Evolutionary conservation across 2,888 invertebrate species (phyloP).

Genomic region (Trichopria drosophilae): DNA sequence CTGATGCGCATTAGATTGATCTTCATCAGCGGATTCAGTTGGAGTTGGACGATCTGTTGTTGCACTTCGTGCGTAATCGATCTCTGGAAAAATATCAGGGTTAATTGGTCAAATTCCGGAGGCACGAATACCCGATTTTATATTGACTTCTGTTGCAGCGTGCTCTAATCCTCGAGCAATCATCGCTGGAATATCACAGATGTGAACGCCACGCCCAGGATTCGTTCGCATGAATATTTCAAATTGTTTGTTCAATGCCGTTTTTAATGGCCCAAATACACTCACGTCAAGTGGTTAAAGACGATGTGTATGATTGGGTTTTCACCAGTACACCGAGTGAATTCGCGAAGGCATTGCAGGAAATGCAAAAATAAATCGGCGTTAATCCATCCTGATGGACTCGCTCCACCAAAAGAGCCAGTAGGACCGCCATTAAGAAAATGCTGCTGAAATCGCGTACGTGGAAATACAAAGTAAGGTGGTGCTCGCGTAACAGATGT

Average conservation of each 20-base stretch:
- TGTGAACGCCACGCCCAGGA: conserved; percentile 52
- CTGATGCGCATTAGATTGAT: too few relatives aligned
- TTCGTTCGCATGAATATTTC: conserved; percentile 51
- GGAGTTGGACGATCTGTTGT: conserved; percentile 36
- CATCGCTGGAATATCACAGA: conserved; percentile 50
- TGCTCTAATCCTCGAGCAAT: conserved; percentile 42
- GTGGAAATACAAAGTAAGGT: conserved; percentile 29
- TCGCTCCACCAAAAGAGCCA: conserved; percentile 37
- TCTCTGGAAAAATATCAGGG: conserved; percentile 43
- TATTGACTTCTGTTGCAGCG: conserved; percentile 50
- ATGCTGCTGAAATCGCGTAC: conserved; percentile 29
- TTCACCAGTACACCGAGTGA: conserved; percentile 22
- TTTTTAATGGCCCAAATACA: conserved; percentile 53
- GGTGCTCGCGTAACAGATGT: conserved; percentile 25
- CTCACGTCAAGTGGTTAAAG: conserved; percentile 56
- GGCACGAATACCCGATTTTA: conserved; percentile 44
- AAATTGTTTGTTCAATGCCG: conserved; percentile 42
- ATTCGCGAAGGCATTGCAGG: conserved; percentile 31
- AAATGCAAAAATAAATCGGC: conserved; percentile 31
- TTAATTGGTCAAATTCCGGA: conserved; percentile 47
- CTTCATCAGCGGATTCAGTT: too few relatives aligned
- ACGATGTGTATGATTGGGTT: conserved; percentile 55
- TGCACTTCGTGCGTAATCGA: conserved; percentile 39
- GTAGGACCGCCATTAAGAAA: conserved; percentile 28
- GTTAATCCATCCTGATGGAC: conserved; percentile 37